Evolutionary conservation across 2,797 vertebrate species (phyloP).

Genomic region (Bradypus variegatus): DNA sequence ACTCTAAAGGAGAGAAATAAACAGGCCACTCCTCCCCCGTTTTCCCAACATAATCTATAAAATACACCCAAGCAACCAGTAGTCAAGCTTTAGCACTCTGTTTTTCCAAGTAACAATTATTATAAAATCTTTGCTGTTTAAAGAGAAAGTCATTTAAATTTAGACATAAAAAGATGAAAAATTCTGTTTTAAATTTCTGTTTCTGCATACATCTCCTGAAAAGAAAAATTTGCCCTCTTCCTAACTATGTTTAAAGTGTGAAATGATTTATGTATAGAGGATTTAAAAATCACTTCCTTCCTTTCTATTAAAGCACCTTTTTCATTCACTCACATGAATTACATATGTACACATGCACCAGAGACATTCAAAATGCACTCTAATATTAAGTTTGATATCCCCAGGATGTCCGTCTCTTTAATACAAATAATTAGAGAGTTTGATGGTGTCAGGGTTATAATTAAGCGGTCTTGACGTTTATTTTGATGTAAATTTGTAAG

Average conservation of each 20-base stretch:
- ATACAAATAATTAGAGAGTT: constrained; percentile 67
- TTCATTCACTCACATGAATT: not conserved
- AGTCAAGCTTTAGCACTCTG: constrained; percentile 4
- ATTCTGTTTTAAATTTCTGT: constrained; percentile 1
- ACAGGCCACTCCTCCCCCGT: not conserved
- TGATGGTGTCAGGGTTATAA: constrained; percentile 68
- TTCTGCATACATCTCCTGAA: constrained; percentile 13
- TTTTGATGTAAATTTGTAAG: constrained; percentile 67
- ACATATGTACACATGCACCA: not conserved
- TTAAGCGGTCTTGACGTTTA: constrained; percentile 70
- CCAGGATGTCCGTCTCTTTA: constrained; percentile 49
- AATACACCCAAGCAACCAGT: constrained; percentile 35
- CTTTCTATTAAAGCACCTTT: not conserved
- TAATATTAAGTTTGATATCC: constrained; percentile 31
- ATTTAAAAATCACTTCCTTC: constrained; percentile 7
- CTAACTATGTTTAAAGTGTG: constrained; percentile 28
- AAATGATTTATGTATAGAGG: constrained; percentile 17
- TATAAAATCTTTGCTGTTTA: not conserved
- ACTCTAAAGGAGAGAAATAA: constrained; percentile 6
- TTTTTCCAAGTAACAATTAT: constrained; percentile 11
- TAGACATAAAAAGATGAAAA: not conserved
- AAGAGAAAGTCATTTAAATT: constrained; percentile 27
- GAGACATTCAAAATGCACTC: constrained; percentile 15
- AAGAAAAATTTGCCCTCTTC: constrained; percentile 17
- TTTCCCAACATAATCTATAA: not conserved